These are phyloP conservation scores for Cerastis rubricosa DNA, from an alignment of 2,888 invertebrate genomes.

Conservation along the genomic window DNA sequence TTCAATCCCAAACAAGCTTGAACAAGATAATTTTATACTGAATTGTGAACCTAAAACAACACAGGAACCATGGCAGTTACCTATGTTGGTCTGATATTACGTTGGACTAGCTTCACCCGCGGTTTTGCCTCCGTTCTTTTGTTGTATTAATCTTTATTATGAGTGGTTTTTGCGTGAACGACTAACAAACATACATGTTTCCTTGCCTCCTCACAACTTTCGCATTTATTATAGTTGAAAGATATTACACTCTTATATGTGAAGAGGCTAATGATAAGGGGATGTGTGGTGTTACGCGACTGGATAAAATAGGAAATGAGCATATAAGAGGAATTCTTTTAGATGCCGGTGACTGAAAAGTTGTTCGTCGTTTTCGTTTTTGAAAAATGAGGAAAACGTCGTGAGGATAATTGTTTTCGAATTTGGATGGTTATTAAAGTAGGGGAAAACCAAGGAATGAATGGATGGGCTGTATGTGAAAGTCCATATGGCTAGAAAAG, in stretches of 20 bases:
- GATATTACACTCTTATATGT: not conserved
- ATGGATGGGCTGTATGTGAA: no score
- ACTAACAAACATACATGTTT: no score
- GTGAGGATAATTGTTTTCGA: no score
- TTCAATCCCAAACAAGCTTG: slow-evolving; percentile 20
- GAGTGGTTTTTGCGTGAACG: not conserved
- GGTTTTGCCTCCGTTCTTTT: not conserved
- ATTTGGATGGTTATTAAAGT: no score
- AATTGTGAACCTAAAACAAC: slow-evolving; percentile 40
- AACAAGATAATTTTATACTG: slow-evolving; percentile 34
- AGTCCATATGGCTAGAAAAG: no score
- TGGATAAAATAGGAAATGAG: not conserved
- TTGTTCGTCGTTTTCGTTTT: no score
- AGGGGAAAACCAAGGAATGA: no score
- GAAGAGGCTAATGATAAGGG: not conserved
- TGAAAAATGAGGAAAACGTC: no score
- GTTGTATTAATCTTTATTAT: no score
- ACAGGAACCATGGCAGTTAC: not conserved
- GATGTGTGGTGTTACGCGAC: not conserved
- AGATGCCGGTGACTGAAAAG: no score
- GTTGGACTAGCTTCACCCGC: not conserved
- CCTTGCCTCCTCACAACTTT: no score
- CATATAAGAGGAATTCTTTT: no score
- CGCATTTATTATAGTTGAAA: not conserved
- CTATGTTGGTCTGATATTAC: not conserved